Conservation (phyloP, 2,888 invertebrate genomes). For the Digitonthophagus gazella region DNA sequence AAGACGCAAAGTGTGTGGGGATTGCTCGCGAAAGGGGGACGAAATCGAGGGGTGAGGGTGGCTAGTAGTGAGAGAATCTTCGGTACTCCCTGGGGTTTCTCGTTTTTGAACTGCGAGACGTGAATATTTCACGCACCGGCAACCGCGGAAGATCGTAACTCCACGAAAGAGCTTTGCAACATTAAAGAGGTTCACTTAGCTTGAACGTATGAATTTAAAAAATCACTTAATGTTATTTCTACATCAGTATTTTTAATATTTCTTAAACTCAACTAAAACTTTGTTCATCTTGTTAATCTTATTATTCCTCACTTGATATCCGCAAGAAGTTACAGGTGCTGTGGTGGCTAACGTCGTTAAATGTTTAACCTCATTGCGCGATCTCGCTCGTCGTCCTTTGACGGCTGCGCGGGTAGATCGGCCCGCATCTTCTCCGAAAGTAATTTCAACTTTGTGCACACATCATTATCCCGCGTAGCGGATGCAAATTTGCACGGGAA, state of each 20-base stretch:
- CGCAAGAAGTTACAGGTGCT: neutral
- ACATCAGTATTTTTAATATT: too few species aligned
- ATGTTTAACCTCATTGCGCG: constrained; percentile 19
- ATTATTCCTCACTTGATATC: neutral
- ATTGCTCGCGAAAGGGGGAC: neutral
- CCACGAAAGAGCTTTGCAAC: too few species aligned
- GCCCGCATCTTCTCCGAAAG: constrained; percentile 16
- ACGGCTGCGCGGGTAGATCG: neutral
- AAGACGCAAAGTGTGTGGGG: neutral
- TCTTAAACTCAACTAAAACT: too few species aligned
- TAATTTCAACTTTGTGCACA: constrained; percentile 23
- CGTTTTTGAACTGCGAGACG: neutral
- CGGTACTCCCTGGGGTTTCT: neutral
- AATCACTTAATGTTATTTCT: too few species aligned
- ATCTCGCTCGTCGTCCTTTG: neutral
- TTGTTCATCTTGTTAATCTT: too few species aligned
- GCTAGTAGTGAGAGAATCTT: neutral
- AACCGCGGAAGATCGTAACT: neutral
- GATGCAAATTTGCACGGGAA: constrained; percentile 20
- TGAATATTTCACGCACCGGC: neutral
- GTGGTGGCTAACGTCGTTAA: neutral
- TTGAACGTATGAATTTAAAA: too few species aligned
- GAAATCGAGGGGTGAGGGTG: neutral
- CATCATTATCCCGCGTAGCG: constrained; percentile 22
- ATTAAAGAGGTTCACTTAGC: neutral